phyloP scores from a whole-genome alignment of 2,797 vertebrate species.

The Sebastes ruberrimus region DNA sequence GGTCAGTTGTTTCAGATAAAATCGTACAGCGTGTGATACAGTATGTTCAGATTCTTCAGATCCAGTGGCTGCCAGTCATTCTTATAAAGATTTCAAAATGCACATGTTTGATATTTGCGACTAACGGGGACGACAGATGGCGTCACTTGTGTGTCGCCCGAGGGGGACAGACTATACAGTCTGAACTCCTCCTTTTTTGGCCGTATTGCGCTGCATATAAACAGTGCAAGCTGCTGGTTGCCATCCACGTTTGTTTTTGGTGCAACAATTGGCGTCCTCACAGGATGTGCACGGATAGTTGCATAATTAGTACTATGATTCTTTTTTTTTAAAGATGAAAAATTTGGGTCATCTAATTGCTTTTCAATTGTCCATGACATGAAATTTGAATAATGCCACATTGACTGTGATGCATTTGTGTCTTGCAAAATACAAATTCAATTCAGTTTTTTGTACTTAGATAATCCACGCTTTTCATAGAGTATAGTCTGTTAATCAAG shows the following conservation, averaged over 20 bases:
- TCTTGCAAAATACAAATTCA: neutral
- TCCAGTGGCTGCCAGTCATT: neutral
- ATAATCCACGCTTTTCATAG: neutral
- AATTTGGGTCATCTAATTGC: neutral
- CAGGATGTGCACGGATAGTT: neutral
- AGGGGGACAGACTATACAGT: neutral
- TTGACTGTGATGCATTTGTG: neutral
- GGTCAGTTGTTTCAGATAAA: neutral
- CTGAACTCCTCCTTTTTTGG: neutral
- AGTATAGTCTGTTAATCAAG: neutral
- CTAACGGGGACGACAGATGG: neutral
- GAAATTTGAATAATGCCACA: neutral
- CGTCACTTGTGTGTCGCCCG: neutral
- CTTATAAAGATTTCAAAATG: neutral
- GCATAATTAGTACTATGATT: neutral
- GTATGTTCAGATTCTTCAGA: neutral
- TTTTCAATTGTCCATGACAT: neutral
- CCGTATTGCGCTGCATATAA: neutral
- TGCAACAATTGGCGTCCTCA: neutral
- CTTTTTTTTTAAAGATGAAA: neutral
- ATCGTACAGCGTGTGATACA: neutral
- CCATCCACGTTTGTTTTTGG: neutral
- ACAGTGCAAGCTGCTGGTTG: neutral
- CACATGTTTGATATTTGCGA: neutral
- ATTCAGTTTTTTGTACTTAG: neutral